Evolutionary conservation across 2,797 vertebrate species (phyloP).

Genomic region (Neopelma chrysocephalum): DNA sequence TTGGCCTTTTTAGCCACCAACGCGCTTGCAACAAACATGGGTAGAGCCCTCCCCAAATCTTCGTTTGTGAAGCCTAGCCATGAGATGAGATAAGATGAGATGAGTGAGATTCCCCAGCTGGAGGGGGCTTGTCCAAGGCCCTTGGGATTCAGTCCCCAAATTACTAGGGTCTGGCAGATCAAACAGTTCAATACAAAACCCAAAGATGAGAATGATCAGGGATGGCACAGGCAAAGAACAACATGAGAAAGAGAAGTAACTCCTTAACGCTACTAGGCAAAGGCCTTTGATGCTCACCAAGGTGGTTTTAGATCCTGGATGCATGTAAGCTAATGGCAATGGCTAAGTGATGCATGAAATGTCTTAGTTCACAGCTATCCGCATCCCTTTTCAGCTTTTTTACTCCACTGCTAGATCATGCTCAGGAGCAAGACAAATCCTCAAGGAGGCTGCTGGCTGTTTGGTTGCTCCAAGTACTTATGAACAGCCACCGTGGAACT

Average conservation of each 20-base stretch:
- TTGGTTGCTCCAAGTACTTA: not conserved
- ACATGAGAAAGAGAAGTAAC: not conserved
- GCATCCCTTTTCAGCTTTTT: not conserved
- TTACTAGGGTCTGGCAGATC: not conserved
- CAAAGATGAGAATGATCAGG: not conserved
- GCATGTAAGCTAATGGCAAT: not conserved
- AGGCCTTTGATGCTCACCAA: not conserved
- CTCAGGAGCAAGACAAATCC: not conserved
- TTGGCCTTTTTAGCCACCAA: no score
- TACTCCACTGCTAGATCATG: not conserved
- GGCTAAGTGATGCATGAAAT: not conserved
- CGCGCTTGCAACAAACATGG: no score
- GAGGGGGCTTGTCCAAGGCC: not conserved
- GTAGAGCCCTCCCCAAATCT: no score
- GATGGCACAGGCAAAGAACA: not conserved
- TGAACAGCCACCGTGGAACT: rapidly evolving
- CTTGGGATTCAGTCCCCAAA: not conserved
- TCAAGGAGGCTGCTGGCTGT: not conserved
- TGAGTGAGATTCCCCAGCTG: not conserved
- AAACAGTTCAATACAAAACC: not conserved
- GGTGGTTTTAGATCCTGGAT: not conserved
- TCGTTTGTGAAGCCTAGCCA: no score
- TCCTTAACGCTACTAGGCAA: not conserved
- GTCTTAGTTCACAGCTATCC: not conserved
- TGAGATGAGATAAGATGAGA: no score